Evolutionary conservation across 2,888 invertebrate genomes (phyloP).

Genomic region (Parascotia fuliginaria): DNA sequence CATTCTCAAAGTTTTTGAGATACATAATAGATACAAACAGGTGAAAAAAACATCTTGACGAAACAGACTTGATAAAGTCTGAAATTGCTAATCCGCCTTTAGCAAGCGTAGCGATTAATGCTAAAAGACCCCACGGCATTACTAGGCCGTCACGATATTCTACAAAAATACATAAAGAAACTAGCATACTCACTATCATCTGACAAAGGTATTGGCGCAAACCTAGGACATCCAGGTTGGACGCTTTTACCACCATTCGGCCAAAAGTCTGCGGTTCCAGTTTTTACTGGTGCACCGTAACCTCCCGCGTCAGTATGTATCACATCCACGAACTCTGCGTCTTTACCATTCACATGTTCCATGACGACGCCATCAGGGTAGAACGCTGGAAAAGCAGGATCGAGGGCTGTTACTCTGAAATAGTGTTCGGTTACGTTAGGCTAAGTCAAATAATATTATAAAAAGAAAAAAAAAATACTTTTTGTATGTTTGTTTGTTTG

Average conservation of each 20-base stretch:
- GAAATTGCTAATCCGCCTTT: no score
- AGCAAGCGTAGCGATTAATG: no score
- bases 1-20: no score
- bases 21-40: no score
- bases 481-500: no score
- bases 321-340: conserved; percentile 88
- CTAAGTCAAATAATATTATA: no score
- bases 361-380: conserved; percentile 80
- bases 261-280: conserved; percentile 87
- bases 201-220: conserved; percentile 79
- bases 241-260: conserved; percentile 86
- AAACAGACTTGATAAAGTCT: no score
- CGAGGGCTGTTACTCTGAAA: conserved; percentile 85
- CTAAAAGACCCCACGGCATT: no score
- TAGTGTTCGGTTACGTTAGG: no score
- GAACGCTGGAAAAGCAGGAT: conserved; percentile 87
- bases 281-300: conserved; percentile 85
- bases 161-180: not conserved
- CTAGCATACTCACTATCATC: conserved; percentile 72
- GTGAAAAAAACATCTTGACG: no score
- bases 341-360: conserved; percentile 79
- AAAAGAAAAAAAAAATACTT: no score
- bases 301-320: conserved; percentile 89
- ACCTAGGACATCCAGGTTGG: conserved; percentile 87
- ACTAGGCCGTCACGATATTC: no score